Conservation (phyloP, 1,140 invertebrate genomes). For the Brachionus calyciflorus region DNA sequence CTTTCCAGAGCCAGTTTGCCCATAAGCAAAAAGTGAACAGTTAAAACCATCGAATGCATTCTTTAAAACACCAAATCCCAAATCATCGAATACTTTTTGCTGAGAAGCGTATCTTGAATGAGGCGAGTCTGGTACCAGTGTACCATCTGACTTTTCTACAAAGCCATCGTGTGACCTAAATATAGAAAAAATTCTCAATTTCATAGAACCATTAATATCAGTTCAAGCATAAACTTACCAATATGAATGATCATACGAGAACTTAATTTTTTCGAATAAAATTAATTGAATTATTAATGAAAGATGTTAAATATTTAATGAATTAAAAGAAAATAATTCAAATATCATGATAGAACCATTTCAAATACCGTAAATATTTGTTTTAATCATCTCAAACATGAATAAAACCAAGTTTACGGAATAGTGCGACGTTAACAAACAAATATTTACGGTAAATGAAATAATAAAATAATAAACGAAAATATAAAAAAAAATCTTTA, state of each 20-base stretch:
- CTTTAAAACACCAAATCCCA: conserved; percentile 65
- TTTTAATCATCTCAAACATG: no score
- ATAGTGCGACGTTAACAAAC: no score
- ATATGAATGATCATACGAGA: conserved; percentile 59
- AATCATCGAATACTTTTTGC: conserved; percentile 64
- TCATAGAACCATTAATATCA: not conserved
- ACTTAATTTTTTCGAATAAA: conserved; percentile 51
- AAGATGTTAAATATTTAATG: no score
- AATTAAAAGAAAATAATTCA: no score
- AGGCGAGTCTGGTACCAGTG: conserved; percentile 50
- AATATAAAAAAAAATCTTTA: no score
- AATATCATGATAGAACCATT: no score
- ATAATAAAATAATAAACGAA: no score
- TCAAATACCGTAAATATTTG: no score
- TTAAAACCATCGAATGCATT: conserved; percentile 67
- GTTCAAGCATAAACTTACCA: conserved; percentile 53
- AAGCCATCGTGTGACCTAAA: conserved; percentile 61
- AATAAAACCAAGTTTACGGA: no score
- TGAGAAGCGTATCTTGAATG: conserved; percentile 59
- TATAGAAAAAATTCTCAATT: not conserved
- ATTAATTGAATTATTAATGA: no score
- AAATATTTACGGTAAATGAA: no score
- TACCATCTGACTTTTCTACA: conserved; percentile 50
- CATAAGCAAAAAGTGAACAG: conserved; percentile 68
- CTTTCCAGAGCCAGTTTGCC: conserved; percentile 76